A percentile compares a stretch with the other conserved stretches of the same genome.
Evolutionary conservation across 1,140 invertebrate species (phyloP).

Genomic region (Homalodisca vitripennis): DNA sequence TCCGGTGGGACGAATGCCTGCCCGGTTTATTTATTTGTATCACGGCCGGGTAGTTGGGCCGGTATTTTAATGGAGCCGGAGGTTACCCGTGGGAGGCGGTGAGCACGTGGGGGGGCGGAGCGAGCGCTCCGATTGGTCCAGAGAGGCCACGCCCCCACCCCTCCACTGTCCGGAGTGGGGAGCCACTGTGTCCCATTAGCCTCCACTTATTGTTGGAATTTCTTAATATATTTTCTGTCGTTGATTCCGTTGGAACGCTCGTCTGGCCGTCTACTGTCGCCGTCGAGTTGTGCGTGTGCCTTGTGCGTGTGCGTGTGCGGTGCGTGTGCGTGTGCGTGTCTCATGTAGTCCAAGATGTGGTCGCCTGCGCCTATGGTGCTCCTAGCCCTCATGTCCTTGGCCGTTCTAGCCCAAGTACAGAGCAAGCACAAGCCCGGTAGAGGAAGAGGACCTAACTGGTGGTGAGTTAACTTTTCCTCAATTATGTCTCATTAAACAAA

Average conservation of each 20-base stretch:
- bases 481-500: too few species aligned
- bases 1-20: background rate
- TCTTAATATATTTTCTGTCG: constrained; percentile 26
- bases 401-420: constrained; percentile 26
- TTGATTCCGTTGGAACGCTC: background rate
- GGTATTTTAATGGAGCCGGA: background rate
- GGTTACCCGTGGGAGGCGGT: background rate
- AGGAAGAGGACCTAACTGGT: constrained; percentile 47
- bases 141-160: constrained; percentile 2
- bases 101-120: background rate
- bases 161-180: constrained; percentile 2
- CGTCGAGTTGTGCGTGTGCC: too few species aligned
- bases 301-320: too few species aligned
- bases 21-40: constrained; percentile 22
- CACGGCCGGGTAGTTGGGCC: background rate
- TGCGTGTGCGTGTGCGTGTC: background rate
- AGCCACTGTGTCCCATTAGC: constrained; percentile 11
- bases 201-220: constrained; percentile 24
- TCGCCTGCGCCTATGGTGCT: constrained; percentile 34
- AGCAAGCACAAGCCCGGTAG: constrained; percentile 37
- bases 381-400: constrained; percentile 32
- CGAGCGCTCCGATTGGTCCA: background rate
- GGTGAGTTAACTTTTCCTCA: constrained; percentile 42
- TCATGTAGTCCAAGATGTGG: constrained; percentile 32
- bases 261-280: too few species aligned